Evolutionary conservation across 2,113 vertebrate species (phyloP).

Genomic region (Hucho hucho): DNA sequence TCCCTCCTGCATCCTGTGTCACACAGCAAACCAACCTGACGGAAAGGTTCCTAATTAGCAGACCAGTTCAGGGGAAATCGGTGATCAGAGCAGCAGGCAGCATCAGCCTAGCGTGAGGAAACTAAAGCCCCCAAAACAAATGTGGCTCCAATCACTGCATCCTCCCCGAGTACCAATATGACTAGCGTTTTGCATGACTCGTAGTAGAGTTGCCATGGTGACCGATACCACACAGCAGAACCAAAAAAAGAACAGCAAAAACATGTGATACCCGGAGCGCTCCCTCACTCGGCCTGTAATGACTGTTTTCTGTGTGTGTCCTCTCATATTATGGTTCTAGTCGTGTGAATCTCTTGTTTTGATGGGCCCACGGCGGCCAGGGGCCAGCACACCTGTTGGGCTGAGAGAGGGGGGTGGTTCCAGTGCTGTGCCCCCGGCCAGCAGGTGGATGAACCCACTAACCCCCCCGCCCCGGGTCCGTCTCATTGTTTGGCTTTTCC

Average conservation of each 20-base stretch:
- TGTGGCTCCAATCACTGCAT: not conserved
- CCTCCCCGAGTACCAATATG: not conserved
- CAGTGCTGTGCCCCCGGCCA: slow-evolving; percentile 29
- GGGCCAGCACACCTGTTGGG: slow-evolving; percentile 57
- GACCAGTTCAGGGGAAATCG: not conserved
- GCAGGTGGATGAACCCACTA: slow-evolving; percentile 57
- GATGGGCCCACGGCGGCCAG: slow-evolving; percentile 23
- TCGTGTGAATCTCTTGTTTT: slow-evolving; percentile 47
- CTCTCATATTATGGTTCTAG: too few species aligned
- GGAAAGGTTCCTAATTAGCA: slow-evolving; percentile 1
- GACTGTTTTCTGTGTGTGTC: not conserved
- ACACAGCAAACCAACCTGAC: not conserved
- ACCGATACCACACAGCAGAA: not conserved
- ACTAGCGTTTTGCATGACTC: not conserved
- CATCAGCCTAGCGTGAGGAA: not conserved
- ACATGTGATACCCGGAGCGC: not conserved
- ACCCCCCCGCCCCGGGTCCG: slow-evolving; percentile 19
- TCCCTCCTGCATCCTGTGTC: not conserved
- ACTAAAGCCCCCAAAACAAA: not conserved
- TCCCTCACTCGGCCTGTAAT: not conserved
- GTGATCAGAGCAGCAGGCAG: not conserved
- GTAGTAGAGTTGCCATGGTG: not conserved
- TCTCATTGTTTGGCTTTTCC: not conserved
- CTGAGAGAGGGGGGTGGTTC: slow-evolving; percentile 3
- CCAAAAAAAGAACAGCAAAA: not conserved